Conservation (phyloP, 2,888 invertebrate genomes). For the Tenthredo mesomela region DNA sequence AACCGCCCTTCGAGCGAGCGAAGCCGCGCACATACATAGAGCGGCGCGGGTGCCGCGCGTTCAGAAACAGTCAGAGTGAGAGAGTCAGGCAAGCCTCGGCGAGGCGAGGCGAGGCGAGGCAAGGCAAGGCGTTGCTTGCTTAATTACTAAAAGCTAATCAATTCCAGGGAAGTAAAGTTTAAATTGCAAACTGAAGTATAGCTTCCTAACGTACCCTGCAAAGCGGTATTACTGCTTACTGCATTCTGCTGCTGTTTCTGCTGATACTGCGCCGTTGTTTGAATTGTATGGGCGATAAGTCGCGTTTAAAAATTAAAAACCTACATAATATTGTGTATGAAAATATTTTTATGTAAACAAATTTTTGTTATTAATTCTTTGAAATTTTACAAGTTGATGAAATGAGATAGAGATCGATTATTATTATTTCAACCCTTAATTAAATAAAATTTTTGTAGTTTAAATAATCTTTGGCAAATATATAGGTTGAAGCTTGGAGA, state of each 20-base stretch:
- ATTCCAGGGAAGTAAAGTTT: constrained; percentile 78
- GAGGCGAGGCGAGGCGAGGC: constrained; percentile 72
- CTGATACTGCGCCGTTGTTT: not conserved
- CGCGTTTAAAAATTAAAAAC: not conserved
- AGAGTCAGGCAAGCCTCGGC: constrained; percentile 56
- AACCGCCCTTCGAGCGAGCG: constrained; percentile 69
- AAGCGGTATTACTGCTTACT: constrained; percentile 67
- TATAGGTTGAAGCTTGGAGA: not conserved
- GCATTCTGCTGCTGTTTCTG: constrained; percentile 72
- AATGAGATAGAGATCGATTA: not conserved
- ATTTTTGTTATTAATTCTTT: not conserved
- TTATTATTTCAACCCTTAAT: not conserved
- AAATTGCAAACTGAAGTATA: constrained; percentile 78
- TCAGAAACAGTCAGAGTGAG: constrained; percentile 47
- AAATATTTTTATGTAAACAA: not conserved
- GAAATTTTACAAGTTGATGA: too few species aligned
- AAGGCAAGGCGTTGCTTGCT: constrained; percentile 76
- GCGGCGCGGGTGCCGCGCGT: constrained; percentile 51
- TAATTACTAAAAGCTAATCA: constrained; percentile 78
- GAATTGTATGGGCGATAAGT: constrained; percentile 17
- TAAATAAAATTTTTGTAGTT: not conserved
- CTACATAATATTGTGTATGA: not conserved
- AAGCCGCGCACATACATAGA: constrained; percentile 57
- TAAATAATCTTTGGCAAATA: constrained; percentile 1
- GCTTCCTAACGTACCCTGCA: constrained; percentile 68